Base-by-base conservation (phyloP, 1,140 invertebrate genomes). In the Paramacrobiotus metropolitanus region DNA sequence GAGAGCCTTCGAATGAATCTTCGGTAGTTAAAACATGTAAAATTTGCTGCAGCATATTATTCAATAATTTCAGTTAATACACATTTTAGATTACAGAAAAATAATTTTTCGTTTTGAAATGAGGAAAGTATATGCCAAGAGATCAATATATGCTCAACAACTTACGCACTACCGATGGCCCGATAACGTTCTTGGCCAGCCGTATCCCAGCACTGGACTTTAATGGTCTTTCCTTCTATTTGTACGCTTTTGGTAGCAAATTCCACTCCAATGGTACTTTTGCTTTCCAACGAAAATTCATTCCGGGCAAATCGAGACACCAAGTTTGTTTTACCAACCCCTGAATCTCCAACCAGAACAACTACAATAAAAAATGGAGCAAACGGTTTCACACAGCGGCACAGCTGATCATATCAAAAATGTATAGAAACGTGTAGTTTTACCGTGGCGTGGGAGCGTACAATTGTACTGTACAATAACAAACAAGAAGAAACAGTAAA, bases 241-340 rank as follows among this genome's bases (percentile, higher is more conserved):
- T 87, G 68, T 31, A 75, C 70, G 63, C 89, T 94, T 71, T 91
- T 80, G 64, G 95, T 99, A 62, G 95, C 95, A 80, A 99, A 99
- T 77, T 99, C 95, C 65, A 99, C 95, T 64, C 95, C 95, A 79
- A 99, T 99, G 65, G 95, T 99, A 65, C 92, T 97, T 78, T 99
- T 99, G 68, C 91, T 96, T 79, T 99, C 95, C 77, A 99, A 80
- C 77, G 97, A 99, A 76, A 99, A 99, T 82, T 99, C 94, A 83
- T 99, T 99, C 75, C 95, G 84, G 75, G 95, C 99, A 76, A 99
- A 99, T 77, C 95, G 81, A 61, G 94, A 96, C 62, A 99, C 78
- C 62, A 99, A 80, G 80, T 98, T 99, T 81, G 88, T 94, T 80
- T 99, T 99, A 64, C 95, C 95, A 68, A 99, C 95, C 64, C 94